Evolutionary conservation across 2,113 vertebrate species (phyloP), one percentile per base, ranked within the genome.

Genomic region (Hemicordylus capensis): DNA sequence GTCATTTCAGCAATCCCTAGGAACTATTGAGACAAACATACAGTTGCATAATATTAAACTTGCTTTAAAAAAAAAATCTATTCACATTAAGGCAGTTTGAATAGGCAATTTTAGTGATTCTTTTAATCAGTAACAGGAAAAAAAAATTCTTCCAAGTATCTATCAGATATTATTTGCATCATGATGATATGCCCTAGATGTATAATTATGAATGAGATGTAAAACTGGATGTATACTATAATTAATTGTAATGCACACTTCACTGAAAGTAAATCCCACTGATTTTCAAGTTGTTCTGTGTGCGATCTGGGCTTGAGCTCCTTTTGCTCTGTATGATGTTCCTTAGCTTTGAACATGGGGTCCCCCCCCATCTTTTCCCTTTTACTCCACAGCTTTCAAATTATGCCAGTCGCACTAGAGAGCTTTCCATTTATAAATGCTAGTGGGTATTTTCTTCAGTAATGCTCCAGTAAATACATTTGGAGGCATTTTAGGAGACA

Each of bases 391-490:
- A n/a, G 73, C 37, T 84, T 84, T 84, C 48, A 76, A 67, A 74
- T 76, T 76, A 75, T 63, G 46, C 19, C 61, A 66, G 34, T 73
- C 34, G 22, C 63, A 76, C 48, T 34, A 42, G 82, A 76, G 46
- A 22, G 17, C 63, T 76, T 54, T 64, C 82, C 82, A 76, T 84
- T 76, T 84, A 76, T 84, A 76, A 84, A 76, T 54, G 59, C 82
- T 84, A 76, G 70, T 83, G 70, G 70, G 44, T 51, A 83, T 83
- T 75, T 83, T 83, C 42, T 83, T 83, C 81, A 51, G 42, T 51
- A 75, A 75, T 37, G 70, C 70, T 75, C 44, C 58, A 75, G 81
- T 48, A 83, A 75, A 75, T 64, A 63, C 44, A 75, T 64, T 83
- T 39, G 46, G 82, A 66, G 72, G n/a, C 77, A 76, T 84, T 84